Evolutionary conservation across 2,888 invertebrate species (phyloP).

Genomic region (Drosophila sordidula): DNA sequence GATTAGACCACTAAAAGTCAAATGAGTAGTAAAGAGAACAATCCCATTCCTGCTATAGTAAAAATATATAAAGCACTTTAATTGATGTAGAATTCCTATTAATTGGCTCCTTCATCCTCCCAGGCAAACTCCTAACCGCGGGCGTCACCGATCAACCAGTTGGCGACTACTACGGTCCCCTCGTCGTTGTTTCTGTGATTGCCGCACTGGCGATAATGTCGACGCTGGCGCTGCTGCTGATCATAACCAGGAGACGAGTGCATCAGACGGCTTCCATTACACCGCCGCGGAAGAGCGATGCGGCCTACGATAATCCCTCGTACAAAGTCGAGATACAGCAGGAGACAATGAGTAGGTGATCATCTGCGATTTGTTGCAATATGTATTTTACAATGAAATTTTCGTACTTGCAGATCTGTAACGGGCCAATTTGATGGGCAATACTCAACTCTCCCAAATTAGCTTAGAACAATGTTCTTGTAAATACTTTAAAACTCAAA

Average conservation of each 20-base stretch:
- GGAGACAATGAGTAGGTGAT: slow-evolving; percentile 93
- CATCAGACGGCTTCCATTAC: slow-evolving; percentile 92
- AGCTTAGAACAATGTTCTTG: slow-evolving; percentile 66
- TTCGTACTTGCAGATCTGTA: slow-evolving; percentile 64
- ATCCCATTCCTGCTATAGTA: no score
- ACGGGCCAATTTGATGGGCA: slow-evolving; percentile 44
- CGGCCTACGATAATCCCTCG: slow-evolving; percentile 97
- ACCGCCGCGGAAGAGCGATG: slow-evolving; percentile 91
- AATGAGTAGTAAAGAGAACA: no score
- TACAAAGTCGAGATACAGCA: slow-evolving; percentile 97
- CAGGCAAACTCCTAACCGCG: slow-evolving; percentile 86
- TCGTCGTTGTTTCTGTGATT: slow-evolving; percentile 94
- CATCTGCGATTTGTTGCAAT: not conserved
- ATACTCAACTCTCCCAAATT: slow-evolving; percentile 46
- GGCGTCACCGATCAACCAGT: slow-evolving; percentile 76
- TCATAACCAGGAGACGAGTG: slow-evolving; percentile 90
- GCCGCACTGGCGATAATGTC: slow-evolving; percentile 94
- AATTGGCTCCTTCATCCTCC: not conserved
- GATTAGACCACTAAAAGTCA: no score
- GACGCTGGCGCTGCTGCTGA: slow-evolving; percentile 91
- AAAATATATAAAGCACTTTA: no score
- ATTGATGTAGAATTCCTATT: not conserved
- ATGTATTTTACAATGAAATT: not conserved
- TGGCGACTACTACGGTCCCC: slow-evolving; percentile 94
- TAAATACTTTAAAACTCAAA: slow-evolving; percentile 68